A percentile compares a stretch with the other conserved stretches of the same genome.
phyloP scores from a whole-genome alignment of 1,140 invertebrate genomes.

The Laupala kohalensis region DNA sequence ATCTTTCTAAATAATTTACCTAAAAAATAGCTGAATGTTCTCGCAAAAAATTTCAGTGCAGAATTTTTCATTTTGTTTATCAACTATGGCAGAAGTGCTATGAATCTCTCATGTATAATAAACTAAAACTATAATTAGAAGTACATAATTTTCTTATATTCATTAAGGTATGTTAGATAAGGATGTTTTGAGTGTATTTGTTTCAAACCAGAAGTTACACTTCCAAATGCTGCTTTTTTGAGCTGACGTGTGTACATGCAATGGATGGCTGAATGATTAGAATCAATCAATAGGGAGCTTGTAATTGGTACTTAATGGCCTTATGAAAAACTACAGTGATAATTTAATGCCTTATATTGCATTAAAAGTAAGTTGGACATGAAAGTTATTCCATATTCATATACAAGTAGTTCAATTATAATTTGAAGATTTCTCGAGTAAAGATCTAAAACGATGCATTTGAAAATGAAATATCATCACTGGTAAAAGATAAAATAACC shows the following conservation, averaged over 20 bases:
- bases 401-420: no score
- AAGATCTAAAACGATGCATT: not conserved
- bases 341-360: not conserved
- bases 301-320: not conserved
- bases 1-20: not conserved
- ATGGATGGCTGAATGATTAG: not conserved
- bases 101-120: not conserved
- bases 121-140: not conserved
- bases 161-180: no score
- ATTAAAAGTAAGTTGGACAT: no score
- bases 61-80: not conserved
- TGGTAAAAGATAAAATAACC: not conserved
- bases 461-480: not conserved
- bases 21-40: not conserved
- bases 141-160: no score
- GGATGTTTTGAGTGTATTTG: not conserved
- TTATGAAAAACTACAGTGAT: not conserved
- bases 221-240: not conserved
- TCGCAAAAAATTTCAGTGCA: not conserved
- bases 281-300: not conserved
- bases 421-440: not conserved
- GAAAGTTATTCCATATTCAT: no score
- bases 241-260: not conserved
- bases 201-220: not conserved
- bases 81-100: not conserved